phyloP scores from a whole-genome alignment of 2,888 invertebrate species.

The Eustalomyia histrio region DNA sequence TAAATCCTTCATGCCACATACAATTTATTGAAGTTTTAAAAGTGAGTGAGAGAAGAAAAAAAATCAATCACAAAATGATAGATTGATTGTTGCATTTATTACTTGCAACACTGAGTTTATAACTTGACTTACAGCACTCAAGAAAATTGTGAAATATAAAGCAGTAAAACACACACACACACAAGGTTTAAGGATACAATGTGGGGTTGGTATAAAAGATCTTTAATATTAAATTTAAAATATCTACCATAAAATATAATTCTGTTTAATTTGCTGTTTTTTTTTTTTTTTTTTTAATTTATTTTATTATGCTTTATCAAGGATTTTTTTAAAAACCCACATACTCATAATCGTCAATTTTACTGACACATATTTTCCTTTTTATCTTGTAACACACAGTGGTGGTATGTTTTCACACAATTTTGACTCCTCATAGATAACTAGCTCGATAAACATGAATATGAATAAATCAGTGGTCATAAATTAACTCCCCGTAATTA shows the following conservation, averaged over 20 bases:
- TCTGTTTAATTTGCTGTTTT: not conserved
- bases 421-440: constrained; percentile 1
- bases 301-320: too few species aligned
- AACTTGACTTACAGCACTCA: not conserved
- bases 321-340: too few species aligned
- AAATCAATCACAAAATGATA: not conserved
- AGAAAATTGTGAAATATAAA: too few species aligned
- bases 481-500: too few species aligned
- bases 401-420: not conserved
- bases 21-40: too few species aligned
- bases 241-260: too few species aligned
- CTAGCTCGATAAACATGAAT: not conserved
- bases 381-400: not conserved
- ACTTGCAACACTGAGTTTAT: not conserved
- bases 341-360: not conserved
- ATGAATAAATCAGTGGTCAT: too few species aligned
- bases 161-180: too few species aligned
- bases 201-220: not conserved
- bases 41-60: not conserved
- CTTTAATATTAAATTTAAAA: not conserved
- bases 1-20: too few species aligned
- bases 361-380: too few species aligned
- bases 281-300: too few species aligned
- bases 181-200: too few species aligned
- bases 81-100: not conserved